phyloP scores from a whole-genome alignment of 2,113 vertebrate species.

The Aspidoscelis tigris region DNA sequence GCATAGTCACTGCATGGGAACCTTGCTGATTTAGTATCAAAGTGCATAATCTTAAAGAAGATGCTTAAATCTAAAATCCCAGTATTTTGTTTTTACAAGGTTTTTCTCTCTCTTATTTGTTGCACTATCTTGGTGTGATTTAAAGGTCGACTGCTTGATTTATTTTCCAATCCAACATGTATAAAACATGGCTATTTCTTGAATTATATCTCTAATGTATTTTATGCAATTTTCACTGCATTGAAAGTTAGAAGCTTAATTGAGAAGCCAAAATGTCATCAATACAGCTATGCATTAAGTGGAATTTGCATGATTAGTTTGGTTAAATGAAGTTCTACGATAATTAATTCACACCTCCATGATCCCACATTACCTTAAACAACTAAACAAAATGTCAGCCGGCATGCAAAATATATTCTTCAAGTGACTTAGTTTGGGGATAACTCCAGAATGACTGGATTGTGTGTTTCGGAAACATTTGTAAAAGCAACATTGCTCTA shows the following conservation, averaged over 20 bases:
- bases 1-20: not conserved
- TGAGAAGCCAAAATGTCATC: slow-evolving; percentile 3
- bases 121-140: slow-evolving; percentile 26
- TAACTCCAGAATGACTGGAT: not conserved
- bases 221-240: slow-evolving; percentile 34
- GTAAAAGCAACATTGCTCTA: slow-evolving; percentile 28
- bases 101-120: not conserved
- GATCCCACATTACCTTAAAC: slow-evolving; percentile 48
- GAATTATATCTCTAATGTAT: slow-evolving; percentile 3
- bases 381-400: not conserved
- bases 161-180: slow-evolving; percentile 46
- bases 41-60: not conserved
- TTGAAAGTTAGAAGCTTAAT: slow-evolving; percentile 33
- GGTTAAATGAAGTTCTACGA: not conserved
- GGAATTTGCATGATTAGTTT: not conserved
- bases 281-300: not conserved
- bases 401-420: not conserved
- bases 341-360: not conserved
- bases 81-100: not conserved
- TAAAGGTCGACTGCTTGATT: slow-evolving; percentile 24
- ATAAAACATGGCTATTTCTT: slow-evolving; percentile 32
- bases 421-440: not conserved
- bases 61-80: not conserved
- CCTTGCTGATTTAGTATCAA: not conserved
- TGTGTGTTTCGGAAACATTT: not conserved